Base-by-base conservation (phyloP, 2,888 invertebrate genomes). In the Stramonita haemastoma region DNA sequence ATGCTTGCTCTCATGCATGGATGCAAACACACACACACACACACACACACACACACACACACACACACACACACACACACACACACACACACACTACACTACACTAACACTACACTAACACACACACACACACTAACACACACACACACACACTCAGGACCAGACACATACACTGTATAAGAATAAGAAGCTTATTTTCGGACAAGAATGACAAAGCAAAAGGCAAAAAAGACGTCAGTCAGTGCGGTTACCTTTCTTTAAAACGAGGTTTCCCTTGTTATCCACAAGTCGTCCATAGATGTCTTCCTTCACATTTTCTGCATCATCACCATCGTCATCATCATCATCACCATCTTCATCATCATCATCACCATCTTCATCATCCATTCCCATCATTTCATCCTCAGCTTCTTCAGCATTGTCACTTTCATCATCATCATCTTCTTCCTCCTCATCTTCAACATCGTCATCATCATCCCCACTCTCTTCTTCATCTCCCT, bases 241-340 rank as follows among this genome's bases (percentile, higher is more conserved):
- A 13, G 60, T 19, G 60, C 4, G 86, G 88, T 17, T 77, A 73
- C 79, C 89, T 91, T 36, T 90, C 83, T 86, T 22, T 89, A 90
- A n/a, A 60, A 98, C 96, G 92, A 99, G 95, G 95, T 98, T 97
- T 4, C 99, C 99, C 93, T 97, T 97, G 94, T 97, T 97, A 95
- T 98, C 98, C 92, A 98, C 97, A 93, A 97, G 97, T 90, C 99
- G 97, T 0, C 99, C 99, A 96, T 99, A 99, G 95, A 99, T 99
- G 96, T 99, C 99, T 96, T 99, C 94, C 77, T 91, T 91, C 0
- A 93, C 84, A 60, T 87, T 89, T 19, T 88, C 77, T 77, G 46
- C 22, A 26, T 87, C 85, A 34, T 89, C 87, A n/a, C 87, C 87
- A 73, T 84, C 83, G 1, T 89, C 89, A 79, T 87, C 87, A 60